Evolutionary conservation across 2,113 vertebrate genomes (phyloP), one percentile per base, ranked within the genome.

Genomic region (Oplegnathus fasciatus): DNA sequence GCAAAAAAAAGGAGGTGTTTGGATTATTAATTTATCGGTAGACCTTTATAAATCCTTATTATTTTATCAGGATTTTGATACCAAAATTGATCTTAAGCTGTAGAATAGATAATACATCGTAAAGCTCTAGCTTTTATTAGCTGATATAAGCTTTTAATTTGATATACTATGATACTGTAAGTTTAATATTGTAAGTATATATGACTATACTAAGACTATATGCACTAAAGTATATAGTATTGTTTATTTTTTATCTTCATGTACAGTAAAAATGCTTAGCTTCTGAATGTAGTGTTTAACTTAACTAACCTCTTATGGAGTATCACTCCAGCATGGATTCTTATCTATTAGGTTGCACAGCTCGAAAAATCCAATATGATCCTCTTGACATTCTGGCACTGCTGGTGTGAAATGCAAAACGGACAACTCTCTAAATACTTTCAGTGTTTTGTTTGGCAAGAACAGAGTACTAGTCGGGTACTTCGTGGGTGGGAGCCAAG

Each of bases 371-470:
- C 58, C 62, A 78, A 78, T 73, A 67, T 67, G 55, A 67, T 86
- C 64, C 66, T 73, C 69, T 84, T 79, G 80, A 87, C 69, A 64
- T 78, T 66, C 70, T 79, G 75, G 42, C 80, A 58, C 37, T 62
- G 75, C 30, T 52, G 28, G 64, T 80, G 57, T 71, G 67, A 84
- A 84, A 86, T 80, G 64, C 65, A 88, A 54, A 83, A 67, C 18
- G 32, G 80, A 87, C 71, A 87, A 80, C 48, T 73, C 80, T 78
- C 62, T 48, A 61, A 86, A 76, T 78, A 73, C 65, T 83, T 76
- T 60, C 42, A 42, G 60, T 73, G 79, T 83, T 86, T 84, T 84
- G 72, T 82, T 88, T 84, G 83, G 85, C 78, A 67, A 44, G 85
- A 57, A 71, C 24, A 32, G 37, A 48, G 82, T 74, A 58, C 42